phyloP scores from a whole-genome alignment of 2,888 invertebrate species.

The Drosophila aldrichi region DNA sequence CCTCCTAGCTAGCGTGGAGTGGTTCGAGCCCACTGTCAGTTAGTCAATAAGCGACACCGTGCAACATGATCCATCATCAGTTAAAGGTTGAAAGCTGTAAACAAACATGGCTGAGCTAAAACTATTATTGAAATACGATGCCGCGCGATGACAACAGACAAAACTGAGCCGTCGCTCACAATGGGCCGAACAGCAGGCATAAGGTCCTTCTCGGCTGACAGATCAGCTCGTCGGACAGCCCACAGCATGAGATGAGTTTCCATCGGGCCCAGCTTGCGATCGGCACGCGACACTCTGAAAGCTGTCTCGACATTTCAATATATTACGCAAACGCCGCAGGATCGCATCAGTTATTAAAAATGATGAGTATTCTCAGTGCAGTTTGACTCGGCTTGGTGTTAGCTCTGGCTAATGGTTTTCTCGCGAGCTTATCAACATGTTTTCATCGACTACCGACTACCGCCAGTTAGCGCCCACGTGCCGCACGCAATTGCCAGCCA shows the following conservation, averaged over 20 bases:
- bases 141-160: conserved; percentile 74
- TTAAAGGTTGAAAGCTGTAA: conserved; percentile 68
- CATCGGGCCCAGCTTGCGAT: conserved; percentile 69
- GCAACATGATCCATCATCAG: conserved; percentile 78
- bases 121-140: conserved; percentile 78
- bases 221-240: conserved; percentile 44
- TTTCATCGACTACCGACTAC: conserved; percentile 44
- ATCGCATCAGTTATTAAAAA: conserved; percentile 68
- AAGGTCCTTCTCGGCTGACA: conserved; percentile 34
- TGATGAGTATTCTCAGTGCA: conserved; percentile 4
- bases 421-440: conserved; percentile 64
- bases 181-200: conserved; percentile 28
- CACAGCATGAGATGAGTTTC: conserved; percentile 69
- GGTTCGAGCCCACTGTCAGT: conserved; percentile 50
- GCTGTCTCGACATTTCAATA: conserved; percentile 55
- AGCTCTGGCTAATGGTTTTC: conserved; percentile 66
- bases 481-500: conserved; percentile 51
- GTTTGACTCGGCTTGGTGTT: neutral
- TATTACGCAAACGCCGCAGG: conserved; percentile 62
- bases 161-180: conserved; percentile 26
- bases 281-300: conserved; percentile 69
- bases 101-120: conserved; percentile 45
- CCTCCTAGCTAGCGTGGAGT: conserved; percentile 13
- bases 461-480: conserved; percentile 44
- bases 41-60: conserved; percentile 68